Evolutionary conservation across 2,797 vertebrate species (phyloP), one percentile per base, ranked within the genome.

Genomic region (Spatula clypeata): DNA sequence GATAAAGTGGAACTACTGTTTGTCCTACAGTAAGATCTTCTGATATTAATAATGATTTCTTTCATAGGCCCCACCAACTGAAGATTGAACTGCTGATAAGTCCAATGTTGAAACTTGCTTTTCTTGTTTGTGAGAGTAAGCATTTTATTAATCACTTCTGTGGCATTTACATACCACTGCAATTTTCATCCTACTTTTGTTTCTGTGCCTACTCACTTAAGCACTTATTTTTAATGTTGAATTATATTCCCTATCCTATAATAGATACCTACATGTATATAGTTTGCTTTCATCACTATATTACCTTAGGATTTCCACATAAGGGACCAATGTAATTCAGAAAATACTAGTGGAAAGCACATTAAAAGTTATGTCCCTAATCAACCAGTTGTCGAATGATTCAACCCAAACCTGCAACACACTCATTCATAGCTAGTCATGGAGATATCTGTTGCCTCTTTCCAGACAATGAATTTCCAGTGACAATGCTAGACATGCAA

Each of bases 21-120:
- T 96, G 92, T 86, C 79, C 54, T 60, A 64, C 77, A 55, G 64
- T 91, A 93, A 96, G 85, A 90, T 77, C 13, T 62, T 92, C 71
- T 85, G 96, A 91, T 96, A 94, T 90, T 96, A 93, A 81, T 91
- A 92, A 85, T 89, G 26, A 90, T 76, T 94, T 95, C 58, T 95
- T 95, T 93, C 90, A 79, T 89, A 94, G 71, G 81, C 58, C 42
- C 23, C 57, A 91, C 49, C 64, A 77, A 70, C 82, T 95, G 96
- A 65, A 86, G 69, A 94, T 83, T 88, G 75, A 96, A 92, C 29
- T 79, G 26, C n/a, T 90, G 90, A 95, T 94, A 96, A 95, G 17
- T 65, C 71, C 83, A 88, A 62, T 32, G 31, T 79, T 89, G 79
- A 88, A 97, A 97, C 87, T 93, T 67, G 91, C 81, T 97, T 95